Conservation (phyloP, 2,113 vertebrate genomes). For the Tiliqua scincoides region DNA sequence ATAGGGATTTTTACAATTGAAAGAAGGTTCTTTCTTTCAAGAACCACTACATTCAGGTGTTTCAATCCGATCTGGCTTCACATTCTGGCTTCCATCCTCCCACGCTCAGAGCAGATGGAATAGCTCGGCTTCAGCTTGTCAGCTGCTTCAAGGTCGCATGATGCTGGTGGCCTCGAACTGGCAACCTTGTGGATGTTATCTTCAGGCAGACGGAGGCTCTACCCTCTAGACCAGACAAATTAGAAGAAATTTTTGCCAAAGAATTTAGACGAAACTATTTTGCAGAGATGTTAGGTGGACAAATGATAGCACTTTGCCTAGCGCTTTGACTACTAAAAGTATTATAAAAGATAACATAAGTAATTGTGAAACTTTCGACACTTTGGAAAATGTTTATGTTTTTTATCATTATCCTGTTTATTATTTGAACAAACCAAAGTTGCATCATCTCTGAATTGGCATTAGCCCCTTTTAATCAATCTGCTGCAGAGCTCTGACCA, state of each 20-base stretch:
- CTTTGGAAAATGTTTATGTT: not conserved
- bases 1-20: no score
- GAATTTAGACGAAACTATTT: not conserved
- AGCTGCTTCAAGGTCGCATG: no score
- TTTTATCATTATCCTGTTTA: not conserved
- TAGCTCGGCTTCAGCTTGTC: no score
- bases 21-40: no score
- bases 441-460: constrained; percentile 13
- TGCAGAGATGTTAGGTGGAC: not conserved
- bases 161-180: no score
- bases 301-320: not conserved
- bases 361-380: not conserved
- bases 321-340: not conserved
- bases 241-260: not conserved
- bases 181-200: no score
- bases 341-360: constrained; percentile 10
- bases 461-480: constrained; percentile 6
- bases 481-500: constrained; percentile 12
- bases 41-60: no score
- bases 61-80: no score
- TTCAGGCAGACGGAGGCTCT: no score
- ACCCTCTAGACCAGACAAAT: no score
- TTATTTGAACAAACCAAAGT: not conserved
- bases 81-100: no score
- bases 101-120: no score